Conservation (phyloP, 2,797 vertebrate species). For the Eptatretus atami region DNA sequence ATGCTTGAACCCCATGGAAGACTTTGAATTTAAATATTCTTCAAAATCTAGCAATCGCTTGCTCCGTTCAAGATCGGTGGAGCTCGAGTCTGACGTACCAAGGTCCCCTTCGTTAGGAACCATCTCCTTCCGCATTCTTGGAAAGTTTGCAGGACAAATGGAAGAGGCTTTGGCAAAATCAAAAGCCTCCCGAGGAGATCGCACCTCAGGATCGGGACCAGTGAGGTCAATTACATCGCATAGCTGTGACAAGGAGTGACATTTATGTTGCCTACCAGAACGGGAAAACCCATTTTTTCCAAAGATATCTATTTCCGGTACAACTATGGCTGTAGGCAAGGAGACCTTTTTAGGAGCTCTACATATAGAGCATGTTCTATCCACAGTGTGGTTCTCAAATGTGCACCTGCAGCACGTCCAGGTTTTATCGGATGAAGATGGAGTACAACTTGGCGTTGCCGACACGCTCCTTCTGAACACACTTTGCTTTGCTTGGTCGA, state of each 20-base stretch:
- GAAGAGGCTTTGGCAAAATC: constrained; percentile 15
- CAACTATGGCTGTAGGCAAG: constrained; percentile 65
- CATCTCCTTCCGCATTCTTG: constrained; percentile 4
- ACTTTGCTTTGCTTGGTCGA: too few relatives aligned
- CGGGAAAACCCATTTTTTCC: constrained; percentile 62
- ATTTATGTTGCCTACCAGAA: constrained; percentile 16
- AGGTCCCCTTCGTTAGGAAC: not conserved
- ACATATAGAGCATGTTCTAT: constrained; percentile 63
- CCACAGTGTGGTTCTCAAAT: constrained; percentile 52
- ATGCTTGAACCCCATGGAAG: constrained; percentile 1
- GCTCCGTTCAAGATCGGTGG: not conserved
- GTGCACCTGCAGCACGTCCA: constrained; percentile 89
- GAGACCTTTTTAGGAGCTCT: constrained; percentile 73
- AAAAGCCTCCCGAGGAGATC: constrained; percentile 16
- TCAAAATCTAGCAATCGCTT: not conserved
- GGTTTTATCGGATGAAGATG: constrained; percentile 14
- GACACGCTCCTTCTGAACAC: too few relatives aligned
- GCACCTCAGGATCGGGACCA: constrained; percentile 25
- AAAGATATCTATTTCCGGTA: constrained; percentile 24
- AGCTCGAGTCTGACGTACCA: not conserved
- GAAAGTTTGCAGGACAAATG: constrained; percentile 7
- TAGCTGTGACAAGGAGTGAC: constrained; percentile 12
- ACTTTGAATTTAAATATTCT: not conserved
- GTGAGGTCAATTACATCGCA: constrained; percentile 11
- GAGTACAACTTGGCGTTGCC: too few relatives aligned